phyloP scores from a whole-genome alignment of 2,113 vertebrate species.

The Nothocercus julius region DNA sequence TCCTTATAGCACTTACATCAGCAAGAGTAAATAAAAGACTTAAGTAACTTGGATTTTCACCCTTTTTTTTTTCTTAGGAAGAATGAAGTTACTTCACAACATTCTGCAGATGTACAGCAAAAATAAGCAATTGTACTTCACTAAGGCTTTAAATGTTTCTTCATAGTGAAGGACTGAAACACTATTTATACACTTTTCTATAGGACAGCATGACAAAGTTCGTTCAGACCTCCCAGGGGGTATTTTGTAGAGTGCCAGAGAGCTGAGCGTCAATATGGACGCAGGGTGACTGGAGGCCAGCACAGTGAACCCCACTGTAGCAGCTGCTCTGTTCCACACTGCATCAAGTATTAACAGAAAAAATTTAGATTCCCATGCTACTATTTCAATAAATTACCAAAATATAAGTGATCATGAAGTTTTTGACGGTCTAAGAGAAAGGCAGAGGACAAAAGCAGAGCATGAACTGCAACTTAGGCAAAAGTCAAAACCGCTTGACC shows the following conservation, averaged over 20 bases:
- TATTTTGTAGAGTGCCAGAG: background rate
- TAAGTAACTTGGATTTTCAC: background rate
- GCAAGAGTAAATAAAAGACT: background rate
- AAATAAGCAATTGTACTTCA: background rate
- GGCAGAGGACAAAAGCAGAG: background rate
- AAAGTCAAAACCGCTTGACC: background rate
- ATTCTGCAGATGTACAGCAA: background rate
- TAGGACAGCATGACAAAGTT: background rate
- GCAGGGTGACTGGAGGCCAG: background rate
- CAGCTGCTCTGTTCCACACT: slow-evolving; percentile 47
- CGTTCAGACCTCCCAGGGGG: background rate
- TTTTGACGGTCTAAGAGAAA: background rate
- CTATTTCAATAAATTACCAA: slow-evolving; percentile 52
- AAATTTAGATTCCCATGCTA: slow-evolving; percentile 31
- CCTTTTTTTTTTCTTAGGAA: background rate
- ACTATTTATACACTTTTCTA: background rate
- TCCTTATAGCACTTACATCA: background rate
- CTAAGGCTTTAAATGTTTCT: background rate
- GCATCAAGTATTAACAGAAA: background rate
- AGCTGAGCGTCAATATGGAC: slow-evolving; percentile 44
- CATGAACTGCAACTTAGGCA: background rate
- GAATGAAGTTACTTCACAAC: background rate
- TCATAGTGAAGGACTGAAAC: background rate
- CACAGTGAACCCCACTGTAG: background rate
- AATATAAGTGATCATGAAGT: slow-evolving; percentile 10